Evolutionary conservation across 2,888 invertebrate genomes (phyloP), one percentile per base, ranked within the genome.

Genomic region (Volucella inflata): DNA sequence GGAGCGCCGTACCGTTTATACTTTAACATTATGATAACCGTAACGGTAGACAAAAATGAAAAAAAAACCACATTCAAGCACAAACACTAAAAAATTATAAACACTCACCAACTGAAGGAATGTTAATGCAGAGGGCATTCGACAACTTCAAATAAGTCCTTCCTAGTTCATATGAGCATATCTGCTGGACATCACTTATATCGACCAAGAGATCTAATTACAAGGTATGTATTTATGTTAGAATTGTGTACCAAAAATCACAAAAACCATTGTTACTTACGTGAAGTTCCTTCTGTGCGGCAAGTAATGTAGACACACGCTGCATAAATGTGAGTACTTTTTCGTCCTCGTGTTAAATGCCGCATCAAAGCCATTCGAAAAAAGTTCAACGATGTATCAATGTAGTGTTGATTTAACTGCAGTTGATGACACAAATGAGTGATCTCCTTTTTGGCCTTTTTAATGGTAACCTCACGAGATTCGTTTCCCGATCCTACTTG

Each of bases 241-340:
- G 2, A 21, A 68, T 44, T 30, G 30, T 53, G 16, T 51, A 38
- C 16, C 55, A 42, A 36, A 3, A 21, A 14, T 16, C 53, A 65
- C n/a, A 14, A 46, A 60, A 44, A 21, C 6, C 16, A 0, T 1
- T 81, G 8, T 1, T 16, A 94, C 95, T 95, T 96, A 97, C 97
- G 98, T 88, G 98, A 96, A 79, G 98, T 98, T 88, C 97, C 97
- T 92, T 99, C 98, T 1, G 97, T 96, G 87, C 99, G 94, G 90
- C 99, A 99, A 0, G 98, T 98, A 90, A 99, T 96, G 91, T 99
- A 99, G 2, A 99, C 96, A 92, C 99, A 99, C 36, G 99, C 98
- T 42, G 99, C 99, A 90, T 98, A 96, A 65, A 99, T 98, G 90
- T 98, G 97, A 12, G 95, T 95, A 87, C 97, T 96, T 88, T 96